phyloP scores from a whole-genome alignment of 2,888 invertebrate species.

The Drosophila siamana region DNA sequence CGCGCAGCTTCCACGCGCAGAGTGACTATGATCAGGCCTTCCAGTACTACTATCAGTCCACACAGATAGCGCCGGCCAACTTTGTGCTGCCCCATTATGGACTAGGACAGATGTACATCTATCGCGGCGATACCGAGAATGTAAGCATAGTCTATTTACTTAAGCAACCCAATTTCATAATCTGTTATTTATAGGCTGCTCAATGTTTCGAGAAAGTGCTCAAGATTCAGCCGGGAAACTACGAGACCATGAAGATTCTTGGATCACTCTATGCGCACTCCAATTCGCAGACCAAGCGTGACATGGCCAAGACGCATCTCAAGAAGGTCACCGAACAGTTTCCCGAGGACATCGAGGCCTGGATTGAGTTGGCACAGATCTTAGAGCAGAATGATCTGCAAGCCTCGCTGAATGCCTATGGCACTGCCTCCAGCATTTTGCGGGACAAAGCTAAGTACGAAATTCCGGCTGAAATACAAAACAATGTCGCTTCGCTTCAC shows the following conservation, averaged over 20 bases:
- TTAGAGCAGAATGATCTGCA: conserved; percentile 97
- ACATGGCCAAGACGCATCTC: conserved; percentile 96
- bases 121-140: conserved; percentile 97
- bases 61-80: conserved; percentile 97
- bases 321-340: conserved; percentile 98
- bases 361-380: conserved; percentile 99
- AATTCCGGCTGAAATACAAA: conserved; percentile 98
- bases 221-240: conserved; percentile 98
- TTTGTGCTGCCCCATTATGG: conserved; percentile 99
- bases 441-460: conserved; percentile 97
- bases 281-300: conserved; percentile 94
- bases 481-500: conserved; percentile 98
- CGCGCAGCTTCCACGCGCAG: conserved; percentile 97
- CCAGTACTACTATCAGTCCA: conserved; percentile 99
- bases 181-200: conserved; percentile 90
- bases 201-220: conserved; percentile 99
- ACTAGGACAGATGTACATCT: conserved; percentile 99
- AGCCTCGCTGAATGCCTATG: conserved; percentile 96
- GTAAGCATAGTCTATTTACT: conserved; percentile 86
- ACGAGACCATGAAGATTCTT: conserved; percentile 99
- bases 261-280: conserved; percentile 98
- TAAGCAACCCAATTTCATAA: background rate
- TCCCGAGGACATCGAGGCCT: conserved; percentile 99
- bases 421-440: conserved; percentile 95
- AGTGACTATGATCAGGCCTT: conserved; percentile 98